Evolutionary conservation across 2,888 invertebrate genomes (phyloP), one percentile per base, ranked within the genome.

Genomic region (Nomada ruficornis): DNA sequence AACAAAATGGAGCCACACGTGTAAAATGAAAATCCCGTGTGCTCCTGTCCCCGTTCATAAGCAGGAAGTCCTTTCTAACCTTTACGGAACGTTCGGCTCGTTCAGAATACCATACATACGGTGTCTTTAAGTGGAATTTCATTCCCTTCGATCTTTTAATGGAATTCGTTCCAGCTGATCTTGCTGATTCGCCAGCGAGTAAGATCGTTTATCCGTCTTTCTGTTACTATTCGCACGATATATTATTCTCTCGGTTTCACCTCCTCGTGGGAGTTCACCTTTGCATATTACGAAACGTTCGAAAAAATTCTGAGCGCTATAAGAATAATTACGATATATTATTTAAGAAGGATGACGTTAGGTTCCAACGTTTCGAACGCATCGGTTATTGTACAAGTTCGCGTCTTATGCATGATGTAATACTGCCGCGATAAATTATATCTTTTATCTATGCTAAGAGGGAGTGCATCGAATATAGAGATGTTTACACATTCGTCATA

Each of bases 391-490:
- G 62, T 62, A 59, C 9, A 78, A 78, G 63, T 83, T 70, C 54
- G 54, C 54, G 54, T 78, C 67, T 83, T 52, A 52, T 20, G 47
- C 29, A 42, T 83, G 80, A 83, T 76, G 80, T 74, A 73, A 83
- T 69, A 59, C 23, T 54, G 4, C n/a, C 29, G n/a, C 70, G 80
- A 74, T 80, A 80, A 74, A 77, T 80, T 74, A 57, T 84, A 71
- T 77, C 69, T 62, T 84, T 84, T 84, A 84, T 84, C 84, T 84
- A 73, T 77, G 77, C 67, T 84, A 71, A 84, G 57, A 65, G 74
- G 55, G 42, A 70, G 63, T 57, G 44, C 64, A 57, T 47, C 55
- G 62, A 62, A 65, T 82, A 60, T 63, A 82, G 63, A 70, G 26
- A 36, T 67, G 72, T 70, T 82, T 77, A 67, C 64, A 54, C 50